Percentiles rank a stretch among this genome's conserved stretches.
These are phyloP conservation scores for Leptestheria dahalacensis DNA, from an alignment of 1,140 invertebrate species.

Conservation along the genomic window DNA sequence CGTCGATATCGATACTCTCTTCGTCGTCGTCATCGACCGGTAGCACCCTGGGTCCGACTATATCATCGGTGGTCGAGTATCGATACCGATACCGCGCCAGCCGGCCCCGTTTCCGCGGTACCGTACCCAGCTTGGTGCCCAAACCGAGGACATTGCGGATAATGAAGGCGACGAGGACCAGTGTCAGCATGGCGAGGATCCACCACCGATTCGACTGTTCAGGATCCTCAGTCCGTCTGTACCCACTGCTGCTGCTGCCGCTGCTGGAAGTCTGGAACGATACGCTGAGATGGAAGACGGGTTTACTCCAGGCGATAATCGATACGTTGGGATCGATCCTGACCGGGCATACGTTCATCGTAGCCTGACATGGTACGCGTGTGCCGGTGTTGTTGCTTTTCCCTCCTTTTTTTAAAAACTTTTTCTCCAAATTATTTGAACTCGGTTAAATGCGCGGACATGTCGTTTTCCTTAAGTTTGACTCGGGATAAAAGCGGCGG, in stretches of 20 bases:
- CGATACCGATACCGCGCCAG: not conserved
- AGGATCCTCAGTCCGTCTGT: too few relatives aligned
- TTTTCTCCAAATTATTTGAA: too few relatives aligned
- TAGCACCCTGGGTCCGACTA: not conserved
- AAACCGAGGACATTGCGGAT: not conserved
- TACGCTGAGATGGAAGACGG: too few relatives aligned
- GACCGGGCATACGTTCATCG: not conserved
- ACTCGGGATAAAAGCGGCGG: too few relatives aligned
- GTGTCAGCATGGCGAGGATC: not conserved
- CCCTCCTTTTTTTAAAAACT: too few relatives aligned
- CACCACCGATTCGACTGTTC: too few relatives aligned
- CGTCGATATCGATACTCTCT: not conserved
- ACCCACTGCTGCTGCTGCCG: too few relatives aligned
- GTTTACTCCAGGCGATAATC: not conserved
- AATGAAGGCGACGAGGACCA: not conserved
- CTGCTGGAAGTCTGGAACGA: too few relatives aligned
- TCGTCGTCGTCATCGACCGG: not conserved
- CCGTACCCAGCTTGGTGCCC: not conserved
- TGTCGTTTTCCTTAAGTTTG: too few relatives aligned
- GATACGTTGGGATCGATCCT: not conserved
- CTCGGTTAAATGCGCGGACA: too few relatives aligned
- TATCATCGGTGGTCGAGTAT: not conserved
- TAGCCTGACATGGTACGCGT: too few relatives aligned
- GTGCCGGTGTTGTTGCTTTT: too few relatives aligned
- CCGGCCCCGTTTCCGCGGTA: not conserved